Evolutionary conservation across 2,113 vertebrate species (phyloP), one percentile per base, ranked within the genome.

Genomic region (Neodon shergylaensis): DNA sequence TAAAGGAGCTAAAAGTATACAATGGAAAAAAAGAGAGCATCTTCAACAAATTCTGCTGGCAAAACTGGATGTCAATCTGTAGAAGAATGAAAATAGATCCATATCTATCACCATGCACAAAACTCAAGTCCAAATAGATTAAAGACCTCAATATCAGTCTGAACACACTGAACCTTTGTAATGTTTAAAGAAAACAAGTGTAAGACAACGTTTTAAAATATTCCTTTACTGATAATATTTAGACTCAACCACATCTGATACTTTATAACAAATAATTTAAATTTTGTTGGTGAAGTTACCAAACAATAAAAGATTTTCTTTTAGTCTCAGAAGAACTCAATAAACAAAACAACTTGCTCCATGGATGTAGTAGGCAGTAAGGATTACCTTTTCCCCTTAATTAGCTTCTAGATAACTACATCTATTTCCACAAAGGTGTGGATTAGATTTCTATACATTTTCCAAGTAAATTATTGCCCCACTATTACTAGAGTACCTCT

Each of bases 151-250:
- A 44, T 44, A 44, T 44, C 44, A 44, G 44, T 44, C 44, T 44
- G 44, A 44, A 44, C 44, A 44, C 44, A 44, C 44, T 44, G 44
- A 44, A 44, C 44, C 76, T 90, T 7, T 7, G 4, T 81, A 42
- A 39, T 79, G 24, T 70, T 81, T 89, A 92, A 79, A 63, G 36
- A 91, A 82, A 92, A 81, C 26, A 70, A 90, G 65, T 65, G 4
- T 70, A 79, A 90, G 54, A 78, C 22, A 85, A 66, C 49, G 76
- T 87, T 81, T 54, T 3, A 47, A 81, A 95, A 28, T 73, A 65
- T 81, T 86, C 36, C 24, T 76, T 92, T 93, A 76, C 58, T 90
- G 90, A 83, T 63, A 65, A 65, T 91, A 83, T 68, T 26, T 86
- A 84, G 76, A 77, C 7, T 39, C 49, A 93, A 39, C 13, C 22